Evolutionary conservation across 2,797 vertebrate genomes (phyloP), one percentile per base, ranked within the genome.

Genomic region (Tachyglossus aculeatus): DNA sequence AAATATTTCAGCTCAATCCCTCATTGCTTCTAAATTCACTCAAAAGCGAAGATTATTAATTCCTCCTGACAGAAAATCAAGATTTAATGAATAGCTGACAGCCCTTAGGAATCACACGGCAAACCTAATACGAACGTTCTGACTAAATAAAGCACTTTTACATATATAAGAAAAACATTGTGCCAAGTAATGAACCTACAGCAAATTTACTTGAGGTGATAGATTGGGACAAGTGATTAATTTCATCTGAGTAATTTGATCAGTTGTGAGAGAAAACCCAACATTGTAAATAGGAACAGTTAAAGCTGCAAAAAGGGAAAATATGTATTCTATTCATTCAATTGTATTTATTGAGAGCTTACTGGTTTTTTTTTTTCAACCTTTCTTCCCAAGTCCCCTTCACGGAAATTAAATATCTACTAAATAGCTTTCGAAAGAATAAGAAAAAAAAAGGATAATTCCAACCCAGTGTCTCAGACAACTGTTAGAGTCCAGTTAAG

Each of bases 61-160:
- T 91, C 89, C 91, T 87, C 88, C 84, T 93, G 95, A 97, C 92
- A 95, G 90, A 94, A 95, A 96, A 96, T 95, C 91, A 95, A 96
- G 92, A 95, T 95, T 96, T 96, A 96, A 95, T 96, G 95, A 96
- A 93, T 87, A 93, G 90, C 80, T 80, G 88, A 90, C 92, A 91
- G 91, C 89, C 87, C 84, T 86, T 85, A 94, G 93, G 94, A 95
- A 95, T 95, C 93, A 81, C 56, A 81, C 71, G 68, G 40, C 70
- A 90, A 89, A 82, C 76, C 81, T 70, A 72, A 74, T 66, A 89
- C 15, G 31, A 84, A 82, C 82, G 77, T 78, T 86, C 83, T 87
- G 37, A 53, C 48, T 88, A 92, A 87, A 86, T 77, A 88, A 81
- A 83, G 63, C 55, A 1, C 60, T 86, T 85, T 70, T 77, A 86